Evolutionary conservation across 2,888 invertebrate genomes (phyloP).

Genomic region (Cheilosia impressa): DNA sequence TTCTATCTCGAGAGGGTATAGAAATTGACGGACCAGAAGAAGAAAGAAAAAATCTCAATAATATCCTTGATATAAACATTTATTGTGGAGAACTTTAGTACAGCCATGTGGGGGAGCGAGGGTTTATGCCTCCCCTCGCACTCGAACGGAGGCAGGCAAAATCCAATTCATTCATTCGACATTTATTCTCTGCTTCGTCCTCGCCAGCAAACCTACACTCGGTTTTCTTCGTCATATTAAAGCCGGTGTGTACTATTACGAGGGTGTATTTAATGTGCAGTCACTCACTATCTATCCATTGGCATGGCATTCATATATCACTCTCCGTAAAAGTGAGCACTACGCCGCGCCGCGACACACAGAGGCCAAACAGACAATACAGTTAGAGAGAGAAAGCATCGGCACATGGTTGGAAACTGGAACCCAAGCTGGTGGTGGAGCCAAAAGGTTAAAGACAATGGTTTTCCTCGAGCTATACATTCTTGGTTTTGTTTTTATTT

Average conservation of each 20-base stretch:
- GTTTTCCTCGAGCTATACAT: conserved; percentile 47
- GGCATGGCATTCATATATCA: conserved; percentile 70
- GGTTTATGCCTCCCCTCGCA: not conserved
- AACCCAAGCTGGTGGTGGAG: conserved; percentile 4
- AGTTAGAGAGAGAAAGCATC: conserved; percentile 11
- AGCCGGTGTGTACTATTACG: conserved; percentile 57
- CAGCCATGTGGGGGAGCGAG: conserved; percentile 19
- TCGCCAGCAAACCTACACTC: conserved; percentile 29
- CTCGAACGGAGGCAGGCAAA: conserved; percentile 5
- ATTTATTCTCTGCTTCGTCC: conserved; percentile 46
- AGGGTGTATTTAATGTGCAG: conserved; percentile 68
- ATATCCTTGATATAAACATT: conserved; percentile 70
- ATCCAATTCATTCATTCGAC: conserved; percentile 74
- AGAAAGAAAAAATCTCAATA: conserved; percentile 63
- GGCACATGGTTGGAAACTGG: conserved; percentile 28
- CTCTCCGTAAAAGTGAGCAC: conserved; percentile 34
- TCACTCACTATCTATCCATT: conserved; percentile 65
- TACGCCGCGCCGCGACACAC: not conserved
- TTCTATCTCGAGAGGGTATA: conserved; percentile 20
- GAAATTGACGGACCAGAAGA: conserved; percentile 9
- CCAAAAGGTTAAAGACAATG: conserved; percentile 70
- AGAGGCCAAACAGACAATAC: not conserved
- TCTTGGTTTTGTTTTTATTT: conserved; percentile 65
- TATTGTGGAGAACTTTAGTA: conserved; percentile 60
- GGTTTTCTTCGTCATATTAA: conserved; percentile 63